Evolutionary conservation across 2,797 vertebrate genomes (phyloP).

Genomic region (Notoglanidium macrostoma): DNA sequence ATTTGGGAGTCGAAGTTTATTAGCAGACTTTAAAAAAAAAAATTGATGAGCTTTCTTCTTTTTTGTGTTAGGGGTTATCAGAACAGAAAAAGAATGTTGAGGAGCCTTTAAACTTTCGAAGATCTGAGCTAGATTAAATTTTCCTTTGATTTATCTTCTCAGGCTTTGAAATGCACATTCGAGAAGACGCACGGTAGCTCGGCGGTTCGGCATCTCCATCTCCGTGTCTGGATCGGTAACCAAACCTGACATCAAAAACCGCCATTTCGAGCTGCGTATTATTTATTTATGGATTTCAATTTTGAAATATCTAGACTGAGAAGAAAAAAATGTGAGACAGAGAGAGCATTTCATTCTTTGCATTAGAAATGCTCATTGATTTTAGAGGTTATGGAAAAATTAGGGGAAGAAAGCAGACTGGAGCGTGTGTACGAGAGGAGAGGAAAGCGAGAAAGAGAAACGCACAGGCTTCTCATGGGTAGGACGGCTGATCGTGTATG

Average conservation of each 20-base stretch:
- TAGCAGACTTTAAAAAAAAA: conserved; percentile 27
- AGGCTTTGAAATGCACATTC: conserved; percentile 26
- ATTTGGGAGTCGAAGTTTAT: conserved; percentile 42
- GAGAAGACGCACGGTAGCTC: background rate
- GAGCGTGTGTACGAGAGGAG: background rate
- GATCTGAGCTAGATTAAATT: conserved; percentile 12
- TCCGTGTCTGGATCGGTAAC: conserved; percentile 27
- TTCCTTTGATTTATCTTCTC: conserved; percentile 21
- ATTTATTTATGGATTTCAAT: conserved; percentile 54
- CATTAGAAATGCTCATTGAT: conserved; percentile 54
- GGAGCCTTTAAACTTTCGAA: background rate
- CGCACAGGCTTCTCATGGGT: conserved; percentile 27
- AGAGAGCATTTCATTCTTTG: conserved; percentile 27
- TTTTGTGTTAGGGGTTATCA: conserved; percentile 11
- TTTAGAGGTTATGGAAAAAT: conserved; percentile 48
- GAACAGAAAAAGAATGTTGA: background rate
- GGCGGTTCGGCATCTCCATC: background rate
- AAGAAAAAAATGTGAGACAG: background rate
- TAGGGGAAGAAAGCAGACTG: conserved; percentile 30
- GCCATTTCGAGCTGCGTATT: conserved; percentile 16
- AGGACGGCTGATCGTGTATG: conserved; percentile 36
- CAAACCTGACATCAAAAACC: conserved; percentile 34
- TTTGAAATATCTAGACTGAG: conserved; percentile 24
- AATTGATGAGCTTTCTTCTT: conserved; percentile 25
- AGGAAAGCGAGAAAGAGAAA: conserved; percentile 1